Evolutionary conservation across 2,888 invertebrate genomes (phyloP), one percentile per base, ranked within the genome.

Genomic region (Dasysyrphus tricinctus): DNA sequence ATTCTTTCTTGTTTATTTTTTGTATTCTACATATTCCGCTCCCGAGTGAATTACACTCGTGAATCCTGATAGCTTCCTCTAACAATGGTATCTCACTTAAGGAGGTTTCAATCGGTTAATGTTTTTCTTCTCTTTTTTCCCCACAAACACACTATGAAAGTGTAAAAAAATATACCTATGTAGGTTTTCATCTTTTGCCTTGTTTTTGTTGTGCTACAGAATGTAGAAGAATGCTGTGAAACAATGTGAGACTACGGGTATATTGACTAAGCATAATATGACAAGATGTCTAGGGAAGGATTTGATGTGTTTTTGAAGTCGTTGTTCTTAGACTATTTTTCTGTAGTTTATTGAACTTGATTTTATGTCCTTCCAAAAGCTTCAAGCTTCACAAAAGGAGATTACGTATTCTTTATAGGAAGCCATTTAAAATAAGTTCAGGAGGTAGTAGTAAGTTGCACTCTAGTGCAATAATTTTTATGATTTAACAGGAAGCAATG

Each of bases 41-140:
- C 67, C 16, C 44, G 12, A 34, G 47, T 49, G 82, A 69, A 69
- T 82, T 82, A 73, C 44, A 47, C 61, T 51, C 11, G 63, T 14
- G 54, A 54, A 51, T 51, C 14, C 63, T 11, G 44, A 69, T 69
- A 44, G 61, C 81, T 74, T 39, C 63, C 63, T 11, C 14, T 24
- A 63, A 75, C 83, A 80, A 75, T 79, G 57, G 70, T 65, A 79
- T 79, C 83, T 83, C 75, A 84, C 83, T 84, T 80, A 75, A 75
- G 83, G 37, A 80, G 63, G 79, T 80, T 84, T 84, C 80, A 83
- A 83, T 83, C 83, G 83, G 74, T 80, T 80, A 80, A 79, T 83
- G 83, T 79, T 83, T 79, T 70, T 54, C 7, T 29, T 69, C 11
- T 11, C 65, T 54, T 19, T n/a, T 19, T 47, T 54, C 9, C 6